phyloP scores from a whole-genome alignment of 1,140 invertebrate species.

The Tribolium castaneum region DNA sequence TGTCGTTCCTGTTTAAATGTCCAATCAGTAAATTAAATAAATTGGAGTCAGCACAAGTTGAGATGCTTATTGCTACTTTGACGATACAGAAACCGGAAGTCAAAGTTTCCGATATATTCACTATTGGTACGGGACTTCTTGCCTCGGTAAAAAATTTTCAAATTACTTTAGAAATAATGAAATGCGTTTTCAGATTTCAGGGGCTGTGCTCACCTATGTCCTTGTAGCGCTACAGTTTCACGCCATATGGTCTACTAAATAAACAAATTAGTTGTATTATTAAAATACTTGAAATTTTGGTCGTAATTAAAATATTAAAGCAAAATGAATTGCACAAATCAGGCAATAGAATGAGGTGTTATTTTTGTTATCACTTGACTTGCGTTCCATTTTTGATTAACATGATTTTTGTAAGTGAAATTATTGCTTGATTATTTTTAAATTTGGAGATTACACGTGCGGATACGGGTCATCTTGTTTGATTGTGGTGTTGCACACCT shows the following conservation, averaged over 20 bases:
- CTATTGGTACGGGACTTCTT: neutral
- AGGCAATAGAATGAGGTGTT: neutral
- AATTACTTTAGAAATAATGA: neutral
- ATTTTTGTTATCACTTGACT: neutral
- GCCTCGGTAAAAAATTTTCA: neutral
- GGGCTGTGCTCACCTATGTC: neutral
- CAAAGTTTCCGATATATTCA: neutral
- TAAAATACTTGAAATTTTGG: too few relatives aligned
- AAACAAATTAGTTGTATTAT: too few relatives aligned
- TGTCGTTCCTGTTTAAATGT: conserved; percentile 2
- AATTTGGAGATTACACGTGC: neutral
- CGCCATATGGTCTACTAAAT: neutral
- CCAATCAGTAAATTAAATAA: neutral
- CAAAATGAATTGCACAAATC: neutral
- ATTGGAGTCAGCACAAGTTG: neutral
- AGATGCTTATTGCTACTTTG: neutral
- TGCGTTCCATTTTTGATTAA: neutral
- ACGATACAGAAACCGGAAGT: neutral
- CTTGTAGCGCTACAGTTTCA: neutral
- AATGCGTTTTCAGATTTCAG: neutral
- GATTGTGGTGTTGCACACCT: neutral
- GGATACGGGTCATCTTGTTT: neutral
- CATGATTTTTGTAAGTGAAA: neutral
- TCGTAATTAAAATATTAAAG: neutral
- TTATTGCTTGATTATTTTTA: neutral